These are phyloP conservation scores for Athene noctua DNA, from an alignment of 2,113 vertebrate species.

Conservation along the genomic window DNA sequence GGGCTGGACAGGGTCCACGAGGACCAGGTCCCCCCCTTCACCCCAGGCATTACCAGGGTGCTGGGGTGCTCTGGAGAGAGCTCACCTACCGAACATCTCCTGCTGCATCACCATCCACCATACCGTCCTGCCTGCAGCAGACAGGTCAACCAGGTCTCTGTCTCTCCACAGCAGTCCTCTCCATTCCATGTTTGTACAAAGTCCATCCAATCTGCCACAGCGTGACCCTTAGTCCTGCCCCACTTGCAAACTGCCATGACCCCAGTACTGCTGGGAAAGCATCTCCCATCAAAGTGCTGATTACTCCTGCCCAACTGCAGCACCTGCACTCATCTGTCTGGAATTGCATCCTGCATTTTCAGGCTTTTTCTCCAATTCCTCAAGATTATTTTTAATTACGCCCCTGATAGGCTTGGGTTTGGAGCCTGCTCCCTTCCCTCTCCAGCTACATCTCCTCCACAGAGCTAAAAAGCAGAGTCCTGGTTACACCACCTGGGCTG, in stretches of 20 bases:
- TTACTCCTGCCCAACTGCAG: neutral
- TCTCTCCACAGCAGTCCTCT: neutral
- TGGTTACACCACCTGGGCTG: neutral
- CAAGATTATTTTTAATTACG: neutral
- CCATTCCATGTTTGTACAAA: neutral
- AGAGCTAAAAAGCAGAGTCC: neutral
- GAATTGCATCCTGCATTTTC: neutral
- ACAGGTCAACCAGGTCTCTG: fast-evolving
- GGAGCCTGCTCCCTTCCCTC: neutral
- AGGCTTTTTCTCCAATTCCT: neutral
- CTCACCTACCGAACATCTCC: neutral
- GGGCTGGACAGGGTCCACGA: neutral
- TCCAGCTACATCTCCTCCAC: neutral
- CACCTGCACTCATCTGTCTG: fast-evolving
- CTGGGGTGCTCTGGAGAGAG: neutral
- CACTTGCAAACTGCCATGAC: fast-evolving
- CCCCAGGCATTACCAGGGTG: neutral
- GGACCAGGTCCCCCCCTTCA: fast-evolving
- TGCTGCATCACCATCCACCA: neutral
- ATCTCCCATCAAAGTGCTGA: neutral
- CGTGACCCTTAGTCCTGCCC: neutral
- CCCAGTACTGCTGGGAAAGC: fast-evolving
- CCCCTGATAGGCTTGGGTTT: neutral
- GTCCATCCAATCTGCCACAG: neutral
- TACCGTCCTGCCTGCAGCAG: neutral